Base-by-base conservation (phyloP, 1,140 invertebrate species). In the Helicoverpa armigera region DNA sequence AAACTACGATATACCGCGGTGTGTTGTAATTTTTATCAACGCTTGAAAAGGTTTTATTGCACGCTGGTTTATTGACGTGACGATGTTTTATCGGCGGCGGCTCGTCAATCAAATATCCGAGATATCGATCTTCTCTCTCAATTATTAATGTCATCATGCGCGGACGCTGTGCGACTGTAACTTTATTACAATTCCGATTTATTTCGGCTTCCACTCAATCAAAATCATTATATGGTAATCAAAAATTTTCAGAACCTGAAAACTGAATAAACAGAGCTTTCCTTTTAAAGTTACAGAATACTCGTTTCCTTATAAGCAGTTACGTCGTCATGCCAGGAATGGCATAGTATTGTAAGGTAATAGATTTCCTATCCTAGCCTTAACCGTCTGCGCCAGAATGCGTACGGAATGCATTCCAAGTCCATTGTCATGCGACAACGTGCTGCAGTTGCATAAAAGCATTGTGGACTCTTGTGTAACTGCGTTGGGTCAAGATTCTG, bases 381-480 rank as follows among this genome's bases (percentile, higher is more conserved):
- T 70, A 69, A 70, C 65, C 76, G 76, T 79, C 53, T 79, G 76
- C 53, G 53, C 82, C 74, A 82, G 82, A 86, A 86, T 83, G 81
- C 73, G 73, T 82, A 81, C 83, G 87, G 88, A 89, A 92, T 87
- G 85, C 84, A 89, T 87, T 89, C 89, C 91, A 90, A 90, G 90
- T 92, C 88, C 90, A 93, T 92, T 92, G 90, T 92, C 92, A 92
- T 91, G 87, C 88, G 86, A 86, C 87, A 80, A 70, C 86, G 83
- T 82, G 82, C 54, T 80, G 75, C 78, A 82, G 81, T 92, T 93
- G 87, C 90, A 88, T 88, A 91, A 93, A 81, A 51, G 56, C 80
- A 81, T 80, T 84, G 82, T 85, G 81, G 82, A 87, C 80, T 83
- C 82, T 87, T 86, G 83, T 85, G 87, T 77, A 87, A 87, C 80